These are phyloP conservation scores for Caenorhabditis sp. DNA, from an alignment of 2,888 invertebrate species.

Conservation along the genomic window DNA sequence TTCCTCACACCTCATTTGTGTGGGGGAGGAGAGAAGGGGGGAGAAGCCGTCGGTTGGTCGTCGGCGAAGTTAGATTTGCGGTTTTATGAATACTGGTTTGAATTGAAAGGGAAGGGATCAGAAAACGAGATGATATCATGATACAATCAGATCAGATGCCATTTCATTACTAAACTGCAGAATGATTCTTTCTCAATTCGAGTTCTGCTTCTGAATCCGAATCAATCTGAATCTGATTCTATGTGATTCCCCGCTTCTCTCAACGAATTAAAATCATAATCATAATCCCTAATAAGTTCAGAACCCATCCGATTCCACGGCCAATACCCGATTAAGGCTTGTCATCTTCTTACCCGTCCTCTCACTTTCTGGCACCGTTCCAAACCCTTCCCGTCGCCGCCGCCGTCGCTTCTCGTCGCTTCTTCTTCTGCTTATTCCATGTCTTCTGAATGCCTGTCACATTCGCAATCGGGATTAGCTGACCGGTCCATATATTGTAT, in stretches of 20 bases:
- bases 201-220: too few relatives aligned
- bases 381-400: slow-evolving; percentile 16
- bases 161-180: background rate
- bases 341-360: background rate
- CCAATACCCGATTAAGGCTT: slow-evolving; percentile 17
- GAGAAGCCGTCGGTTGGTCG: slow-evolving; percentile 13
- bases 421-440: slow-evolving; percentile 6
- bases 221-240: too few relatives aligned
- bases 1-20: slow-evolving; percentile 38
- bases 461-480: slow-evolving; percentile 55
- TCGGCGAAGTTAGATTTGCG: slow-evolving; percentile 19
- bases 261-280: too few relatives aligned
- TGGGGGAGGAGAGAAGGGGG: background rate
- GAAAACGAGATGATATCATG: background rate
- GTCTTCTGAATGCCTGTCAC: background rate
- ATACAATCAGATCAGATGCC: background rate
- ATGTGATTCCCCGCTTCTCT: too few relatives aligned
- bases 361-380: slow-evolving; percentile 56
- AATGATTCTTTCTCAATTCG: too few relatives aligned
- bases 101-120: background rate
- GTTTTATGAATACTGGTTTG: slow-evolving; percentile 31
- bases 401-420: slow-evolving; percentile 10
- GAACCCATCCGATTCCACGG: background rate
- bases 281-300: slow-evolving; percentile 25
- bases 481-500: slow-evolving; percentile 41